Conservation (phyloP, 2,113 vertebrate species). For the Oriolus oriolus region DNA sequence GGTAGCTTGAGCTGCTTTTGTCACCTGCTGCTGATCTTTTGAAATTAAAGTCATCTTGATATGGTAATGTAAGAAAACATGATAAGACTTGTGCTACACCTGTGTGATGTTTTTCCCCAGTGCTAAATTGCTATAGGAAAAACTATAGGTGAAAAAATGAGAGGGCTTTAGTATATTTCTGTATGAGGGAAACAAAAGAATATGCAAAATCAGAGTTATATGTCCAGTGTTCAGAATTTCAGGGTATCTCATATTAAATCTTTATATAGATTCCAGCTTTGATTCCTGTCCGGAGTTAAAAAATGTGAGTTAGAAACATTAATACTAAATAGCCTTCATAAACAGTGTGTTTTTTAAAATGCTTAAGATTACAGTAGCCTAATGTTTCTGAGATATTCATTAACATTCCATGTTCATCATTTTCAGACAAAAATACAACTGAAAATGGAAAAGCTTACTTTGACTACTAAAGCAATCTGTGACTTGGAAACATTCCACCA, state of each 20-base stretch:
- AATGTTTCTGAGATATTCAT: not conserved
- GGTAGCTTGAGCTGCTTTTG: not conserved
- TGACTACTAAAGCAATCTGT: constrained; percentile 79
- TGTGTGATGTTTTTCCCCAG: not conserved
- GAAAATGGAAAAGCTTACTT: constrained; percentile 89
- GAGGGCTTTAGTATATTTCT: not conserved
- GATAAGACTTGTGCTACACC: not conserved
- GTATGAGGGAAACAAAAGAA: not conserved
- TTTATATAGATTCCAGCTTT: not conserved
- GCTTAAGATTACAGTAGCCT: not conserved
- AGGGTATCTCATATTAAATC: not conserved
- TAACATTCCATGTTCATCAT: not conserved
- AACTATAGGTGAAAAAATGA: not conserved
- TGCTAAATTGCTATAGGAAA: not conserved
- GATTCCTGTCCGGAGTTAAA: not conserved
- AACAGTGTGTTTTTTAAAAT: not conserved
- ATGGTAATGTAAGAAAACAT: not conserved
- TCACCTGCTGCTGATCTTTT: not conserved
- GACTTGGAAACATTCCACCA: constrained; percentile 83
- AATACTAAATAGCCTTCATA: not conserved
- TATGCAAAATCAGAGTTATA: not conserved
- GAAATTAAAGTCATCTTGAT: not conserved
- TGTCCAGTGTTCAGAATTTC: not conserved
- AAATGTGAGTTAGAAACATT: not conserved
- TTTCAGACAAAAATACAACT: constrained; percentile 72